Conservation (phyloP, 2,888 invertebrate species). For the Baronia brevicornis region DNA sequence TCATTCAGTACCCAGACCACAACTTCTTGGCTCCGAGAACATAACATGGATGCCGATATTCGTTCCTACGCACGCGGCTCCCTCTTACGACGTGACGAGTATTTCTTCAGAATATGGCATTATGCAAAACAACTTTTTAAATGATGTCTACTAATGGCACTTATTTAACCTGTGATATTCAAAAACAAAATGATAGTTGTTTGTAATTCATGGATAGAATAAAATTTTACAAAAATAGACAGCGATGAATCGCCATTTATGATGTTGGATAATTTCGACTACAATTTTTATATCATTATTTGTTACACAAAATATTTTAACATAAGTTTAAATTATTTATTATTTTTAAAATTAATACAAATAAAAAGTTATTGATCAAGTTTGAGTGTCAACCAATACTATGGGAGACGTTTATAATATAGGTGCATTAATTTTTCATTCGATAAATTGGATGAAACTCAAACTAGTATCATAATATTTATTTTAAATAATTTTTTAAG, state of each 20-base stretch:
- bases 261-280: conserved; percentile 44
- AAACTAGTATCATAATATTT: conserved; percentile 25
- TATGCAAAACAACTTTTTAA: conserved; percentile 89
- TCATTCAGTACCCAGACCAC: conserved; percentile 95
- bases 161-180: conserved; percentile 67
- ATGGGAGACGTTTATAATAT: conserved; percentile 67
- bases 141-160: conserved; percentile 65
- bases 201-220: conserved; percentile 51
- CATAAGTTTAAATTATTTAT: conserved; percentile 39
- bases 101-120: conserved; percentile 96
- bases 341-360: conserved; percentile 32
- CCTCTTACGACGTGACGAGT: conserved; percentile 90
- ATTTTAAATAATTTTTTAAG: conserved; percentile 7
- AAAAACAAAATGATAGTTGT: conserved; percentile 38
- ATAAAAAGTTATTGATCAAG: conserved; percentile 28
- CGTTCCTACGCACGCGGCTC: conserved; percentile 91
- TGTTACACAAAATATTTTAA: conserved; percentile 37
- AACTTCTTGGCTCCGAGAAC: conserved; percentile 94
- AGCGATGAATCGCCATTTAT: conserved; percentile 31
- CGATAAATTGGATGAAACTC: conserved; percentile 57
- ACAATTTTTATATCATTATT: conserved; percentile 38
- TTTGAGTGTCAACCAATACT: conserved; percentile 49
- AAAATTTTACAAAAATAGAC: conserved; percentile 25
- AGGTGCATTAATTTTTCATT: conserved; percentile 57
- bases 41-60: conserved; percentile 96